phyloP scores from a whole-genome alignment of 2,888 invertebrate species.

The Salticus scenicus region DNA sequence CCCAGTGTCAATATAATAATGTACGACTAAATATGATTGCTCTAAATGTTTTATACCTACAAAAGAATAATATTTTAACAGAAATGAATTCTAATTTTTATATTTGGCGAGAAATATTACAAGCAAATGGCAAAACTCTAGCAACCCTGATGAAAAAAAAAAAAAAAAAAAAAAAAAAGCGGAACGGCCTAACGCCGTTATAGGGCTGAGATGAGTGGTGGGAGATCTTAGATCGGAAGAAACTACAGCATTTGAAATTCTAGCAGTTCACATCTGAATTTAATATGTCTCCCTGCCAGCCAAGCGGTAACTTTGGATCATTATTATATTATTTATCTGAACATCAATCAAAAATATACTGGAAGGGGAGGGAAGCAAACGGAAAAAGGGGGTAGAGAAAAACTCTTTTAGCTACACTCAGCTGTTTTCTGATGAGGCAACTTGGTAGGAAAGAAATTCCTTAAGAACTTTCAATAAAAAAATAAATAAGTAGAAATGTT shows the following conservation, averaged over 20 bases:
- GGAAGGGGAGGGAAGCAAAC: constrained; percentile 7
- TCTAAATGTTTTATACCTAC: too few relatives aligned
- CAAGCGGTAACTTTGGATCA: constrained; percentile 62
- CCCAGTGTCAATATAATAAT: too few relatives aligned
- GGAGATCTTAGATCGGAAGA: constrained; percentile 38
- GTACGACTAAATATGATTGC: too few relatives aligned
- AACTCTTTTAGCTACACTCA: constrained; percentile 64
- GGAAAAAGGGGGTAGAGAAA: constrained; percentile 16
- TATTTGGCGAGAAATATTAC: too few relatives aligned
- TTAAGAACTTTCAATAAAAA: constrained; percentile 49
- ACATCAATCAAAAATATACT: constrained; percentile 69
- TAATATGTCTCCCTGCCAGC: constrained; percentile 67
- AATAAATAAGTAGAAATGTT: constrained; percentile 63
- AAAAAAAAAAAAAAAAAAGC: constrained; percentile 37
- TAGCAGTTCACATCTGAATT: constrained; percentile 69
- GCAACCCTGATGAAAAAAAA: background rate
- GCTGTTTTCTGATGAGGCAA: constrained; percentile 65
- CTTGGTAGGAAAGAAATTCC: constrained; percentile 23
- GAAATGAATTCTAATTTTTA: too few relatives aligned
- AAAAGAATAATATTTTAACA: too few relatives aligned
- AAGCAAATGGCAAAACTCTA: too few relatives aligned
- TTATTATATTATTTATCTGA: constrained; percentile 71
- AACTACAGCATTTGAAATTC: constrained; percentile 69
- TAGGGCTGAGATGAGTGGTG: background rate
- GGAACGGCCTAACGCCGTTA: constrained; percentile 52